Base-by-base conservation (phyloP, 2,888 invertebrate genomes). In the Taenaris catops region DNA sequence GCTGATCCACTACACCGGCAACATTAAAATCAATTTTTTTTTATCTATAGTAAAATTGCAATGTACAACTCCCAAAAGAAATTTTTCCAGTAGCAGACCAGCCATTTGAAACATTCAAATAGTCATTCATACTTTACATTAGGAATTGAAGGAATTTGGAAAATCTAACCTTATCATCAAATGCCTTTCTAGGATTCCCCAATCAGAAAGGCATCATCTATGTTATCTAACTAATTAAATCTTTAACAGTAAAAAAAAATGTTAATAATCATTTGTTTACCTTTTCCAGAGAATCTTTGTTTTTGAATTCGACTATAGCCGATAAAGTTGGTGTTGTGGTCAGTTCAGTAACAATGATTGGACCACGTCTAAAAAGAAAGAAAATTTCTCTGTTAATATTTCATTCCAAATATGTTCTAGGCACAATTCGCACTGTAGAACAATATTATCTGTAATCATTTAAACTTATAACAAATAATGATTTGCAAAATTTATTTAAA, bases 301-400 rank as follows among this genome's bases (percentile, higher is more conserved):
- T 86, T 86, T 86, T 84, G 84, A 84, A 86, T 84, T 84, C 86
- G 78, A 86, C 81, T 69, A 86, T 84, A 71, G 86, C 86, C 79
- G 86, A 84, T 83, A 86, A 80, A 81, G 84, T 83, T 67, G 86
- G 86, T 74, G 86, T 84, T 70, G 83, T 84, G 83, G 87, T 86
- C 86, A 79, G 80, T 84, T 86, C 86, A 67, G 84, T 84, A 64
- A 86, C 86, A 79, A 86, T 80, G 81, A 86, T 84, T 78, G 86
- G 86, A 84, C 86, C 86, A 86, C 86, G 86, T 86, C 86, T 86
- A 86, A 78, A 86, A 86, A 84, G 71, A 81, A 84, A 84, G 73
- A 32, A 81, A 83, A 68, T 71, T 63, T 70, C 70, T 69, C 67
- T 55, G 64, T 86, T 86, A 86, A 83, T 83, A 72, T 70, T 79